Evolutionary conservation across 2,888 invertebrate genomes (phyloP).

Genomic region (Ormyrus thymus): DNA sequence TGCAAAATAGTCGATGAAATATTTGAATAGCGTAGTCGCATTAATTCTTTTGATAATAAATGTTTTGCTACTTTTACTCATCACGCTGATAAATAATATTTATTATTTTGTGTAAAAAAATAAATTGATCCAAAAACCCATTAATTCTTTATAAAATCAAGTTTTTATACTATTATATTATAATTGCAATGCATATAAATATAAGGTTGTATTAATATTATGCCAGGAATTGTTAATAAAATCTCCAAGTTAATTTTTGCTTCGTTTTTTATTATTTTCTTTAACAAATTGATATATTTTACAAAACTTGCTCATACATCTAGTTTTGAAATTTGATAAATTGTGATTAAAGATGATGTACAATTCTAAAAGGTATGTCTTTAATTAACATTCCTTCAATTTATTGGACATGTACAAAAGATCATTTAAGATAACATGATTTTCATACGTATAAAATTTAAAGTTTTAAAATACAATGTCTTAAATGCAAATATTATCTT

Average conservation of each 20-base stretch:
- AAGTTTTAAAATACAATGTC: slow-evolving; percentile 36
- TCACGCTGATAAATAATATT: too few species aligned
- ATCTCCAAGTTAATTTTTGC: slow-evolving; percentile 7
- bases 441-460: slow-evolving; percentile 36
- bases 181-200: too few species aligned
- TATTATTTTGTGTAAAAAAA: too few species aligned
- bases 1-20: too few species aligned
- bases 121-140: too few species aligned
- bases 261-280: slow-evolving; percentile 29
- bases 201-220: too few species aligned
- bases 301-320: slow-evolving; percentile 26
- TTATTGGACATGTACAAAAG: slow-evolving; percentile 22
- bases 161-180: too few species aligned
- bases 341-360: slow-evolving; percentile 31
- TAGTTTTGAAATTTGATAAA: slow-evolving; percentile 12
- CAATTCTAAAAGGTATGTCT: slow-evolving; percentile 22
- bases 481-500: slow-evolving; percentile 31
- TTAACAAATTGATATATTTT: slow-evolving; percentile 40
- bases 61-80: too few species aligned
- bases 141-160: too few species aligned
- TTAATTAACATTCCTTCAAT: slow-evolving; percentile 16
- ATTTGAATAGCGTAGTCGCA: too few species aligned
- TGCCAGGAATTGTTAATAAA: slow-evolving; percentile 30
- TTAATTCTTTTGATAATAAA: too few species aligned
- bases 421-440: slow-evolving; percentile 18